Base-by-base conservation (phyloP, 2,113 vertebrate genomes). In the Numida meleagris region DNA sequence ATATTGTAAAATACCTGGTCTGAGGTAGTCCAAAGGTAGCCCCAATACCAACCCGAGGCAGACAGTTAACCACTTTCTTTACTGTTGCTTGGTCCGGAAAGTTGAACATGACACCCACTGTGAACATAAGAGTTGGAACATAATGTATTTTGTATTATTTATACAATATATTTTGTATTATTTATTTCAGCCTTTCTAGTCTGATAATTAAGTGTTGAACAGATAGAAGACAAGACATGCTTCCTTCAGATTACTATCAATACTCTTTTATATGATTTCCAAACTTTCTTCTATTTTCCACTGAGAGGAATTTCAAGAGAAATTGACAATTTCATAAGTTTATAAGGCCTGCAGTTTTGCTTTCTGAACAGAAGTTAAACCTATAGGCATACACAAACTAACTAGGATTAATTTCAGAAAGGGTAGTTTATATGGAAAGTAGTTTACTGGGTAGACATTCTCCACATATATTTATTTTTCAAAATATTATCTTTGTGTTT, bases 101-200 rank as follows among this genome's bases (percentile, higher is more conserved):
- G 98, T 99, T 99, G 97, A 99, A 99, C 99, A 99, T 99, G 93
- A 99, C 98, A 40, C 98, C 98, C 75, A 99, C 99, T 99, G 97
- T 63, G 83, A 89, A 97, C 57, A 93, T 3, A 90, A 90, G 71
- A 96, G 59, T 89, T 84, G 65, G 88, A 96, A 96, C 12, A 80
- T 2, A 6, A 40, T 17, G 84, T 61, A 85, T 38, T 94, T 88
- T 20, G 68, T 31, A 57, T 31, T 70, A 77, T 76, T 86, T 81
- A 48, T 75, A n/a, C n/a, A 6, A 40, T 17, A 82, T 61, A 85
- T 38, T 94, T 88, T 20, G 68, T 31, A 57, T 31, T 70, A 77
- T 76, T 86, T 81, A 48, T 75, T 92, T 90, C 8, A 43, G 20
- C 72, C 21, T 91, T 97, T 71, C 77, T 96, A 38, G 14, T 23